Conservation (phyloP, 23 tunicate genomes). For the Trididemnum nubilum region DNA sequence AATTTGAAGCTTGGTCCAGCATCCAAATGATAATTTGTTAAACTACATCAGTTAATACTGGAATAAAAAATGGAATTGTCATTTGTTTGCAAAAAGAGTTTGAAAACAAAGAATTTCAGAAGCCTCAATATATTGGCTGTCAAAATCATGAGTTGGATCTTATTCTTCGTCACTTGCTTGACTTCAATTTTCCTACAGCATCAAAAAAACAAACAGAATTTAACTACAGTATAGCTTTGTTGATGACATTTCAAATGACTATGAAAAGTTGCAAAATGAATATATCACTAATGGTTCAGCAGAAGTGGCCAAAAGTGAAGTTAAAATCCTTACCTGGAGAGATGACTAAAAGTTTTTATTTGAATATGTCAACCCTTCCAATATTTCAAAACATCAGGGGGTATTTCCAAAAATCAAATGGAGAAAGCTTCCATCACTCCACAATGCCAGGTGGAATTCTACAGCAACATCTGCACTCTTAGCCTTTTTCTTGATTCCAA, state of each 20-base stretch:
- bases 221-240: neutral
- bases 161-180: conserved; percentile 1
- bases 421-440: conserved; percentile 14
- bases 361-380: neutral
- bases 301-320: neutral
- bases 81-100: neutral
- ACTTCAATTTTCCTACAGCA: neutral
- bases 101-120: conserved; percentile 2
- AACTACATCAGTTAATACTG: conserved; percentile 3
- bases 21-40: neutral
- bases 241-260: neutral
- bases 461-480: conserved; percentile 14
- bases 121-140: conserved; percentile 20
- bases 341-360: conserved; percentile 18
- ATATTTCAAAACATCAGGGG: neutral
- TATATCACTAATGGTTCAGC: too few relatives aligned
- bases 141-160: conserved; percentile 9
- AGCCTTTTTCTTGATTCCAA: conserved; percentile 8
- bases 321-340: conserved; percentile 1
- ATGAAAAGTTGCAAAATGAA: conserved; percentile 11
- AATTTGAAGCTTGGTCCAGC: conserved; percentile 15
- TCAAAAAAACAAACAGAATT: conserved; percentile 14
- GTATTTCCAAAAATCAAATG: neutral
- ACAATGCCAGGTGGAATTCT: conserved; percentile 13
- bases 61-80: conserved; percentile 15